Evolutionary conservation across 2,888 invertebrate species (phyloP).

Genomic region (Lapara coniferarum): DNA sequence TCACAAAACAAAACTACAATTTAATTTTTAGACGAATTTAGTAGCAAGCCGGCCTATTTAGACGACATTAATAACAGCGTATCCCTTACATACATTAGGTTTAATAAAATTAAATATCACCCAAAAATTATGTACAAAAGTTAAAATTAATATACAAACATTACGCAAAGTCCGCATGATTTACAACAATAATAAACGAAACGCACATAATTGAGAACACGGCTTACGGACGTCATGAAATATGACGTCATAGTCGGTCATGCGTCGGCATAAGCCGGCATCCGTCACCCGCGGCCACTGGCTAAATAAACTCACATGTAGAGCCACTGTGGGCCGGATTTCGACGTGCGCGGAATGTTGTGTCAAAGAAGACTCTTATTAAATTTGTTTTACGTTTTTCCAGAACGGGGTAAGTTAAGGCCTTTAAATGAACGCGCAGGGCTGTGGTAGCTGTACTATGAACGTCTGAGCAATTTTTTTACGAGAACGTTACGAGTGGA

Average conservation of each 20-base stretch:
- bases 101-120: background rate
- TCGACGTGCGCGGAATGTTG: background rate
- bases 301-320: constrained; percentile 14
- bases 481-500: no score
- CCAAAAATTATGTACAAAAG: background rate
- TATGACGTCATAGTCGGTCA: constrained; percentile 9
- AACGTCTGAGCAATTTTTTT: no score
- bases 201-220: constrained; percentile 5
- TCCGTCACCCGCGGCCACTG: constrained; percentile 8
- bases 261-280: constrained; percentile 18
- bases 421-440: no score
- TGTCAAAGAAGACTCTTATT: constrained; percentile 13
- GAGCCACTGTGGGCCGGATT: background rate
- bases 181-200: constrained; percentile 9
- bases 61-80: no score
- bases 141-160: constrained; percentile 9
- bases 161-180: background rate
- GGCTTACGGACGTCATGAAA: constrained; percentile 19
- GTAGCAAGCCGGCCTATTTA: no score
- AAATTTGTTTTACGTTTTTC: background rate
- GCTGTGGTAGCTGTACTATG: no score
- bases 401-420: background rate
- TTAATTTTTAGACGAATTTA: no score
- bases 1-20: no score
- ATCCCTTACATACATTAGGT: background rate